Percentiles rank a stretch among this genome's conserved stretches.
Evolutionary conservation across 2,797 vertebrate genomes (phyloP).

Genomic region (Enteromius thamalakanensis): DNA sequence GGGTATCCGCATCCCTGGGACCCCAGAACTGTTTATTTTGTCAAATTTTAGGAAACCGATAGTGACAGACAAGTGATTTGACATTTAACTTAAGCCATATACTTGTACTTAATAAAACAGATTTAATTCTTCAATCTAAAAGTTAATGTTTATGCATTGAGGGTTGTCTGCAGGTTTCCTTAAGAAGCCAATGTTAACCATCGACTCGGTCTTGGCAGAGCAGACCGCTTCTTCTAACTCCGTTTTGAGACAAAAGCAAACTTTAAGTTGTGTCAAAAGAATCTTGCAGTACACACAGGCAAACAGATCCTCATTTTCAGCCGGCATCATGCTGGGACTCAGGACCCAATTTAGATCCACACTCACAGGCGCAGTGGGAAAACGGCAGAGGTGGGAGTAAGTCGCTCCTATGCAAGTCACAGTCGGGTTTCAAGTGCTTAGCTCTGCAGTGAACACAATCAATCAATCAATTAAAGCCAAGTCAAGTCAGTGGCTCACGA

Average conservation of each 20-base stretch:
- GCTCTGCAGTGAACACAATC: slow-evolving; percentile 7
- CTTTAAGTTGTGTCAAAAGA: slow-evolving; percentile 15
- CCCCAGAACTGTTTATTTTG: background rate
- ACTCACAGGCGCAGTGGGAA: slow-evolving; percentile 37
- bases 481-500: background rate
- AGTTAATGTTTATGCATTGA: background rate
- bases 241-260: slow-evolving; percentile 14
- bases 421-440: slow-evolving; percentile 1
- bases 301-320: slow-evolving; percentile 27
- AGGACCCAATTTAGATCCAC: slow-evolving; percentile 36
- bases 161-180: background rate
- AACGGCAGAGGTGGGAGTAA: slow-evolving; percentile 30
- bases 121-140: background rate
- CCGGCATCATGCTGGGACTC: slow-evolving; percentile 20
- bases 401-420: slow-evolving; percentile 37
- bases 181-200: background rate
- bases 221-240: slow-evolving; percentile 9
- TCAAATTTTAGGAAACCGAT: background rate
- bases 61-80: background rate
- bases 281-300: background rate
- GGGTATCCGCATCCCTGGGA: background rate
- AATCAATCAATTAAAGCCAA: background rate
- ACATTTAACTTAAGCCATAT: background rate
- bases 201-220: background rate
- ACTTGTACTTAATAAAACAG: background rate